Evolutionary conservation across 2,113 vertebrate genomes (phyloP).

Genomic region (Chloebia gouldiae): DNA sequence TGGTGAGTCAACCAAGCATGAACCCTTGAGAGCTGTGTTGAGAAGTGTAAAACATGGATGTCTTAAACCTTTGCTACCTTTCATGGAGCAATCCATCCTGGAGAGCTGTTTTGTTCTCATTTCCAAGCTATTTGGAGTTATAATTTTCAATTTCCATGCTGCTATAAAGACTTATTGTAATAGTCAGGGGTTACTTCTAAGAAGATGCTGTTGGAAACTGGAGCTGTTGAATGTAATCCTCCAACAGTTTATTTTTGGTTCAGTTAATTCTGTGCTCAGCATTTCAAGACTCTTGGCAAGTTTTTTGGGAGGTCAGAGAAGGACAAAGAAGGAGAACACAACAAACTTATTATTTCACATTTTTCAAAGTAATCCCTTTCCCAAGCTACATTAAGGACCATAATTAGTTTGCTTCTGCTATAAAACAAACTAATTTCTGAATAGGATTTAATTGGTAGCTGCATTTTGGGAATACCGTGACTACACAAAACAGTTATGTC

Average conservation of each 20-base stretch:
- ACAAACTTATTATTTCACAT: neutral
- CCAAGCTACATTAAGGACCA: neutral
- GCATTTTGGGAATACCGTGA: neutral
- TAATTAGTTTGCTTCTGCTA: conserved; percentile 19
- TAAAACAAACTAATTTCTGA: conserved; percentile 18
- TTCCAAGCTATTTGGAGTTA: neutral
- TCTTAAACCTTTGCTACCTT: neutral
- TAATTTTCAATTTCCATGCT: neutral
- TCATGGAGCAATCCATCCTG: neutral
- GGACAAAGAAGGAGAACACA: conserved; percentile 8
- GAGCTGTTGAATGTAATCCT: neutral
- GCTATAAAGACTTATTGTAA: neutral
- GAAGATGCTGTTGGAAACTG: neutral
- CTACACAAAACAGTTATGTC: neutral
- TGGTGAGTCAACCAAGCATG: neutral
- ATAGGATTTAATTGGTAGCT: neutral
- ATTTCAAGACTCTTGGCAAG: neutral
- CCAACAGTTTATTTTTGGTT: neutral
- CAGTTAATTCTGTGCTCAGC: neutral
- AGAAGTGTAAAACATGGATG: rapidly evolving
- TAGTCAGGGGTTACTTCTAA: neutral
- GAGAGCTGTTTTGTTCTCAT: neutral
- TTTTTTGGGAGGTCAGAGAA: conserved; percentile 4
- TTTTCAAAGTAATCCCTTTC: neutral
- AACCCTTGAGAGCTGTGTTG: neutral